Percentiles rank a stretch among this genome's conserved stretches.
phyloP scores from a whole-genome alignment of 1,140 invertebrate species.

The Drosophila sproati region DNA sequence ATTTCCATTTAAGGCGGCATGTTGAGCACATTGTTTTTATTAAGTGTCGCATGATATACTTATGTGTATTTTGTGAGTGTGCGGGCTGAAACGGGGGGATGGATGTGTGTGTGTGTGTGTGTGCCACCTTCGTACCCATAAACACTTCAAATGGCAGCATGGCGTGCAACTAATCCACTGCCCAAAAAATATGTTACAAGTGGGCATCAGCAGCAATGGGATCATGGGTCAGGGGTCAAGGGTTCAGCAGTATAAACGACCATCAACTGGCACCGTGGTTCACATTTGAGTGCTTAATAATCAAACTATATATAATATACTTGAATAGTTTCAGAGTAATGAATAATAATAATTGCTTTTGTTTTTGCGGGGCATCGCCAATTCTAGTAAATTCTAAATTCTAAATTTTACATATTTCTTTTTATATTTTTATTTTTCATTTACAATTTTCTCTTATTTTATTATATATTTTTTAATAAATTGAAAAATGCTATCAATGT shows the following conservation, averaged over 20 bases:
- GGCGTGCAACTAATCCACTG: conserved; percentile 81
- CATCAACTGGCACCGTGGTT: conserved; percentile 30
- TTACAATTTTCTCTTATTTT: too few relatives aligned
- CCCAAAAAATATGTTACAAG: conserved; percentile 83
- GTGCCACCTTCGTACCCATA: conserved; percentile 62
- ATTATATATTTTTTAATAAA: too few relatives aligned
- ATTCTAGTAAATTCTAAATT: too few relatives aligned
- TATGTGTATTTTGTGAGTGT: conserved; percentile 13
- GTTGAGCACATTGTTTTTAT: conserved; percentile 84
- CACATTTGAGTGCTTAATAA: background rate
- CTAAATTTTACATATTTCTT: too few relatives aligned
- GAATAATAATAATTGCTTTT: too few relatives aligned
- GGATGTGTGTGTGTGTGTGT: conserved; percentile 11
- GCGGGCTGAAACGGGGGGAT: background rate
- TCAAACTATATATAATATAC: background rate
- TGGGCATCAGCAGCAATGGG: conserved; percentile 60
- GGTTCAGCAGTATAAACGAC: conserved; percentile 25
- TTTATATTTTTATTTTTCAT: too few relatives aligned
- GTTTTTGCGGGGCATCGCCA: too few relatives aligned
- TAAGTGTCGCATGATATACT: conserved; percentile 82
- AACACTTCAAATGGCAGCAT: conserved; percentile 84
- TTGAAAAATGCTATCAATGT: too few relatives aligned
- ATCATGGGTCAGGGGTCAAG: conserved; percentile 24
- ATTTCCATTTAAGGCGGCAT: conserved; percentile 84
- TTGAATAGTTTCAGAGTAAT: background rate